phyloP scores from a whole-genome alignment of 2,113 vertebrate genomes.

The Regulus satrapa region DNA sequence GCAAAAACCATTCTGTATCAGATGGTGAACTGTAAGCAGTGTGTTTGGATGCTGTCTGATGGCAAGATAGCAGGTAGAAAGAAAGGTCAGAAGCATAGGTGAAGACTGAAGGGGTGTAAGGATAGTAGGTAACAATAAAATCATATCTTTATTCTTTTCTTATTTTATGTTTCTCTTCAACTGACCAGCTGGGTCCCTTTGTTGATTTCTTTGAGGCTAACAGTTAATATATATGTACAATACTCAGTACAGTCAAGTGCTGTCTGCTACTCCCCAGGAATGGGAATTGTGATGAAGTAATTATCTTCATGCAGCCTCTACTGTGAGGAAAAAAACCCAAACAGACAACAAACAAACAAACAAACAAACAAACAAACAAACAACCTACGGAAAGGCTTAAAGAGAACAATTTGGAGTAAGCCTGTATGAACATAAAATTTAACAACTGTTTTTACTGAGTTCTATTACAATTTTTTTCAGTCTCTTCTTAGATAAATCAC shows the following conservation, averaged over 20 bases:
- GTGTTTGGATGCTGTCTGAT: background rate
- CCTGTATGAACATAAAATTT: background rate
- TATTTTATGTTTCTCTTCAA: background rate
- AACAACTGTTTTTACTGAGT: background rate
- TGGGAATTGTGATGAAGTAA: background rate
- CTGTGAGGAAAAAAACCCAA: background rate
- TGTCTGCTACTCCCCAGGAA: background rate
- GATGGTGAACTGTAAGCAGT: background rate
- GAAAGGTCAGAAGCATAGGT: background rate
- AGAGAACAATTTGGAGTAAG: background rate
- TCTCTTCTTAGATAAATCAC: background rate
- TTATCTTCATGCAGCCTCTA: background rate
- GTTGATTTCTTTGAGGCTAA: background rate
- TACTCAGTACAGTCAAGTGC: fast-evolving
- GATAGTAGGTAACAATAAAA: background rate
- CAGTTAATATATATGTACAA: background rate
- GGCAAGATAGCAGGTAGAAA: background rate
- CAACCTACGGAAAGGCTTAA: background rate
- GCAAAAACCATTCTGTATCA: background rate
- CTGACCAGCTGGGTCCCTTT: background rate
- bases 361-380: too few relatives aligned
- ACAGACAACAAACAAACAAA: background rate
- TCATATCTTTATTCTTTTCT: background rate
- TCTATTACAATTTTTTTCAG: fast-evolving
- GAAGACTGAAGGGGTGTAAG: background rate